Base-by-base conservation (phyloP, 2,113 vertebrate genomes). In the Hiodon tergisus region DNA sequence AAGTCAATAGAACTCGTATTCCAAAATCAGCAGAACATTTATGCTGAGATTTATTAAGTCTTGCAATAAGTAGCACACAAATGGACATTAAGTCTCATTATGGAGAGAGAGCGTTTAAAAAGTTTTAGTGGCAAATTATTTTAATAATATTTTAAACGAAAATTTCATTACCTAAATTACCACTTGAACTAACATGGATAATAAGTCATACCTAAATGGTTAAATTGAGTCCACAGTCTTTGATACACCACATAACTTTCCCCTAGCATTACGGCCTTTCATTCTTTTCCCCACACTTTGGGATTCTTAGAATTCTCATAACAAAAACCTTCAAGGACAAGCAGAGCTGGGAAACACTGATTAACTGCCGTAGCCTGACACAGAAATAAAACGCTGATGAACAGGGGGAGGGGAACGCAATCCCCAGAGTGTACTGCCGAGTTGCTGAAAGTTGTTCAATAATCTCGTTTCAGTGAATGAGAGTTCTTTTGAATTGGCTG, bases 11-110 rank as follows among this genome's bases (percentile, higher is more conserved):
- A 67, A 3, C 10, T 48, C 65, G 13, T 46, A 59, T 6, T 71
- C 70, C 57, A 59, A 31, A 59, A 46, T 71, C 70, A 71, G 48
- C 70, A 60, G 31, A 10, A 71, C 17, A 31, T 60, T 60, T 71
- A 46, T 54, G 46, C 2, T n/a, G 55, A 71, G 57, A 31, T 7
- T 48, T 58, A 48, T 57, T 14, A 46, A n/a, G 17, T 48, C 31
- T 71, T 58, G 50, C 16, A 51, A 71, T 55, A 11, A 11, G 58
- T 14, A 59, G 7, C 58, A 59, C 14, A 31, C 31, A 31, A 31
- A 31, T 31, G 31, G 31, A 31, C 31, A 31, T 31, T 31, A 31
- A 31, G 31, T 31, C 31, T 31, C 31, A 31, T 31, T 31, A 31
- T 31, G 31, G 2, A 31, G 31, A 31, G 31, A 31, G 31, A 31